phyloP scores from a whole-genome alignment of 2,888 invertebrate genomes.

The Dryadula phaetusa region DNA sequence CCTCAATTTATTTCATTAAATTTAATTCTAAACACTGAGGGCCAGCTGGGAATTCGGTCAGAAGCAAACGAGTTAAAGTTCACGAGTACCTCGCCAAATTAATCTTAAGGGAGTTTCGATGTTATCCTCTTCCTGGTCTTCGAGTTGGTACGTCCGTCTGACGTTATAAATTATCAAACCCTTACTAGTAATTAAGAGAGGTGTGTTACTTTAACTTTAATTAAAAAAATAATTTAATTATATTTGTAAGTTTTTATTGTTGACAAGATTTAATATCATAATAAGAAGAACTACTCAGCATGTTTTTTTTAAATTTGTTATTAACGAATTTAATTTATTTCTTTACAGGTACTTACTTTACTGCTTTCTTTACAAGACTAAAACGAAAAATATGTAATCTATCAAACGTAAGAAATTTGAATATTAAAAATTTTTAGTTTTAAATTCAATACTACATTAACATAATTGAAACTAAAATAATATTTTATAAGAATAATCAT shows the following conservation, averaged over 20 bases:
- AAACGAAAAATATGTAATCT: background rate
- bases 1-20: conserved; percentile 81
- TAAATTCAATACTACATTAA: background rate
- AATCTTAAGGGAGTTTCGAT: conserved; percentile 83
- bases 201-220: conserved; percentile 76
- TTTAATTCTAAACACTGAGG: conserved; percentile 79
- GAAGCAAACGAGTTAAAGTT: conserved; percentile 82
- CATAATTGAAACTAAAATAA: background rate
- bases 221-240: conserved; percentile 80
- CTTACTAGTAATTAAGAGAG: conserved; percentile 78
- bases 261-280: background rate
- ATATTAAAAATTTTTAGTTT: background rate
- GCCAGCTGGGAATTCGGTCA: conserved; percentile 77
- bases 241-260: conserved; percentile 59
- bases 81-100: conserved; percentile 78
- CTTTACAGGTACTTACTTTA: conserved; percentile 18
- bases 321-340: background rate
- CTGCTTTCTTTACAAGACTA: too few relatives aligned
- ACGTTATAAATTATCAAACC: conserved; percentile 82
- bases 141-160: conserved; percentile 67
- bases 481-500: too few relatives aligned
- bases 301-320: background rate
- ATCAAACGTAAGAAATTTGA: background rate
- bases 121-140: conserved; percentile 73
- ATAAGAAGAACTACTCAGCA: too few relatives aligned